A percentile compares a stretch with the other conserved stretches of the same genome.
Conservation (phyloP, 1,140 invertebrate genomes). For the Tribolium madens region DNA sequence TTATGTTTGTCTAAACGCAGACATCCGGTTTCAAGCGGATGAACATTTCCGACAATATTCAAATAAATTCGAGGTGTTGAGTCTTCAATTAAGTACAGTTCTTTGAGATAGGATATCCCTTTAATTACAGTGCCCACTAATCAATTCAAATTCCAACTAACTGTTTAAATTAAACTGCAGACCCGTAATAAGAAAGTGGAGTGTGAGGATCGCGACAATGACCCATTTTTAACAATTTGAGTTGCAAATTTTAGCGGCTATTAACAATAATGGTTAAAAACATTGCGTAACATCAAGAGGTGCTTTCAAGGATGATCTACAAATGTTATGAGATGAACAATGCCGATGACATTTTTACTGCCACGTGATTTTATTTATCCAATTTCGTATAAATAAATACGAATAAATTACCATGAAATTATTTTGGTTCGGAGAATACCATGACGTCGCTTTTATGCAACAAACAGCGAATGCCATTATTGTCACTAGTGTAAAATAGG, state of each 20-base stretch:
- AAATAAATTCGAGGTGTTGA: not conserved
- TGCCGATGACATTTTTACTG: constrained; percentile 15
- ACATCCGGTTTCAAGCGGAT: not conserved
- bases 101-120: not conserved
- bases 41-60: not conserved
- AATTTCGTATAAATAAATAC: constrained; percentile 12
- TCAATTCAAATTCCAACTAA: constrained; percentile 1
- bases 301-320: constrained; percentile 10
- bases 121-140: not conserved
- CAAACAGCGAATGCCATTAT: not conserved
- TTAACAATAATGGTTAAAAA: constrained; percentile 19
- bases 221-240: constrained; percentile 3
- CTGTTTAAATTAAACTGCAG: constrained; percentile 19
- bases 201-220: constrained; percentile 5
- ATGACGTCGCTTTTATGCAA: constrained; percentile 16
- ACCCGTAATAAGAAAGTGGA: constrained; percentile 8
- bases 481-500: not conserved
- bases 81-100: not conserved
- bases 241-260: constrained; percentile 4
- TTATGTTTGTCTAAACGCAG: not conserved
- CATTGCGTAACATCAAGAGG: constrained; percentile 18
- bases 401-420: constrained; percentile 37
- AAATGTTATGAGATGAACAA: constrained; percentile 21
- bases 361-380: constrained; percentile 26
- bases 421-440: constrained; percentile 26